Conservation (phyloP, 1,140 invertebrate species). For the Conus betulinus region DNA sequence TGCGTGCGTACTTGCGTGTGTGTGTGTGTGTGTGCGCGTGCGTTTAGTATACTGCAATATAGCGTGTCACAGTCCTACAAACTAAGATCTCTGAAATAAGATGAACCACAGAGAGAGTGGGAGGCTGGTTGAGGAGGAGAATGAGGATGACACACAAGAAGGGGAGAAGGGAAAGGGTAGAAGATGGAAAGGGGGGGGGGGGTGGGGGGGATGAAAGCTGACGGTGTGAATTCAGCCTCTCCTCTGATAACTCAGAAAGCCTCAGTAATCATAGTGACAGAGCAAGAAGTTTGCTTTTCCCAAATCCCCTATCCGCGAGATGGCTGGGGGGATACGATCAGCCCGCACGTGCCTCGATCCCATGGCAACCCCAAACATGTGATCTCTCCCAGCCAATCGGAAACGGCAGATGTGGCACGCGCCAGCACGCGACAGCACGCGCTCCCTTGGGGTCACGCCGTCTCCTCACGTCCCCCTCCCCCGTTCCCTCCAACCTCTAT, state of each 20-base stretch:
- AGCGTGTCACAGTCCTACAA: no score
- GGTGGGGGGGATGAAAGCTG: no score
- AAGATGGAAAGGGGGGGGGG: neutral
- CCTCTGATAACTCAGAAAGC: neutral
- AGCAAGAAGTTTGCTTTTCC: constrained; percentile 17
- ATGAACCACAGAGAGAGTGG: no score
- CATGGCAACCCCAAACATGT: constrained; percentile 8
- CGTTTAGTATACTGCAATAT: no score
- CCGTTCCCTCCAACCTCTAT: no score
- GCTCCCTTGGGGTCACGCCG: neutral
- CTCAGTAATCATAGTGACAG: constrained; percentile 1
- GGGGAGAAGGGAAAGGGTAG: neutral
- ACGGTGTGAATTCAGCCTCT: neutral
- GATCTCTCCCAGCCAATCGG: constrained; percentile 4
- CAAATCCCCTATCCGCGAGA: neutral
- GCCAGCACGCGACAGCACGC: constrained; percentile 3
- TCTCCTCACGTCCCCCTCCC: neutral
- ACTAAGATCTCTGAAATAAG: no score
- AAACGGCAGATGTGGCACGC: constrained; percentile 23
- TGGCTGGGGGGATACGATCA: neutral
- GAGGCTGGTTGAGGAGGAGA: no score
- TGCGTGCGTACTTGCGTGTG: no score
- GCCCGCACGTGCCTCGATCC: constrained; percentile 4
- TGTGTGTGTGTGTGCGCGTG: no score
- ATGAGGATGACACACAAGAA: no score